Evolutionary conservation across 1,140 invertebrate species (phyloP), one percentile per base, ranked within the genome.

Genomic region (Andrena cerasifolii): DNA sequence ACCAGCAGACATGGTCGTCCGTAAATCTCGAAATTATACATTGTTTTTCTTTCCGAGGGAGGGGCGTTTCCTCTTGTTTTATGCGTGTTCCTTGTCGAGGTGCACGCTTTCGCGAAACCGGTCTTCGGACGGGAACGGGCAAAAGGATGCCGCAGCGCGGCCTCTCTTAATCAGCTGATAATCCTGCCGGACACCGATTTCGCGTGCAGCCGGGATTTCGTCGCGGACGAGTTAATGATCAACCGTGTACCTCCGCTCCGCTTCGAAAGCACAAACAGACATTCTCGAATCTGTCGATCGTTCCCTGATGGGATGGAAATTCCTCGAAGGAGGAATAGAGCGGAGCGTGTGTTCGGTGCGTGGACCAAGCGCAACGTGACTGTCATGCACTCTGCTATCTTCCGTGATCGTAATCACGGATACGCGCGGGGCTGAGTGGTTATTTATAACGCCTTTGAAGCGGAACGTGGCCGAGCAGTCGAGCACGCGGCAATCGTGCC

Each of bases 391-490:
- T 83, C 65, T 81, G 73, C 79, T 78, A 82, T 81, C 79, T 83
- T 83, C 72, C 81, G 79, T 80, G 81, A 83, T 83, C 67, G 73
- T 83, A 82, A 83, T 82, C 79, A 78, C 73, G 79, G 79, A 81
- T 83, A 51, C 61, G 66, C 73, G 73, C 79, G 62, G 79, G 54
- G n/a, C 28, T 62, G 81, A 78, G 66, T 75, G 43, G 79, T 83
- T 83, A 83, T 83, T 83, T 83, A 83, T 81, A 83, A 83, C 80
- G 73, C 61, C 73, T 83, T 83, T 81, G 73, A 83, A 72, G 77
- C 73, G 74, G 73, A 77, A 78, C 79, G 61, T 81, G 59, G 65
- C 58, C 33, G 68, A 68, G 65, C 45, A 70, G 65, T 51, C 33
- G 68, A 68, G 65, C 45, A 70, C 26, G 65, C 54, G 40, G 78